phyloP scores from a whole-genome alignment of 1,140 invertebrate species.

The Pseudomyrmex dendroicus region DNA sequence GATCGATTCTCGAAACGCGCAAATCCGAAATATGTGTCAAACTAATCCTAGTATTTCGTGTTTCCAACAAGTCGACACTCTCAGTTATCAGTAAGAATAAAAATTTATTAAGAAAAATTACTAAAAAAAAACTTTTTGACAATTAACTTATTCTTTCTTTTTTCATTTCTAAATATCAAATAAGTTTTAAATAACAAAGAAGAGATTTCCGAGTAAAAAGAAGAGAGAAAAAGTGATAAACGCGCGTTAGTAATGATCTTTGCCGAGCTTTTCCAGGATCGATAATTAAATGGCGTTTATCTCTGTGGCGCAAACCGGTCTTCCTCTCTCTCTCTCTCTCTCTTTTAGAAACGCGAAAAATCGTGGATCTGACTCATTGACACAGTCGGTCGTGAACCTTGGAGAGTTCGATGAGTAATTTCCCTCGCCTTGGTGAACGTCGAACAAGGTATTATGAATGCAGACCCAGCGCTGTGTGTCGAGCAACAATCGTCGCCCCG shows the following conservation, averaged over 20 bases:
- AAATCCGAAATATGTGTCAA: neutral
- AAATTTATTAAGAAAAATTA: neutral
- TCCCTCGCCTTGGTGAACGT: conserved; percentile 43
- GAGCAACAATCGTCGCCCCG: conserved; percentile 52
- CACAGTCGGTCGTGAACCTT: conserved; percentile 63
- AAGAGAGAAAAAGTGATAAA: neutral
- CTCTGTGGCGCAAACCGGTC: conserved; percentile 9
- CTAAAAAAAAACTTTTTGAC: too few species aligned
- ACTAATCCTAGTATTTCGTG: too few species aligned
- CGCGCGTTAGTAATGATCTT: conserved; percentile 20
- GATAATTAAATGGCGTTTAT: conserved; percentile 37
- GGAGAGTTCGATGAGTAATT: conserved; percentile 63
- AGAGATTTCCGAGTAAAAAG: neutral
- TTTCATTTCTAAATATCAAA: too few species aligned
- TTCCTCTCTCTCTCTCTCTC: neutral
- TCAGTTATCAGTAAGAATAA: neutral
- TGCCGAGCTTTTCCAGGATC: neutral
- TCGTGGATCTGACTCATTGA: conserved; percentile 67
- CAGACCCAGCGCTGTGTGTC: neutral
- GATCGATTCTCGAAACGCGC: conserved; percentile 9
- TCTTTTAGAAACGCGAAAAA: neutral
- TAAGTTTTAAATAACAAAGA: too few species aligned
- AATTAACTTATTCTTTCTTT: too few species aligned
- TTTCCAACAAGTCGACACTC: too few species aligned
- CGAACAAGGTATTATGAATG: conserved; percentile 44